Conservation (phyloP, 2,797 vertebrate species). For the Danionella dracula region DNA sequence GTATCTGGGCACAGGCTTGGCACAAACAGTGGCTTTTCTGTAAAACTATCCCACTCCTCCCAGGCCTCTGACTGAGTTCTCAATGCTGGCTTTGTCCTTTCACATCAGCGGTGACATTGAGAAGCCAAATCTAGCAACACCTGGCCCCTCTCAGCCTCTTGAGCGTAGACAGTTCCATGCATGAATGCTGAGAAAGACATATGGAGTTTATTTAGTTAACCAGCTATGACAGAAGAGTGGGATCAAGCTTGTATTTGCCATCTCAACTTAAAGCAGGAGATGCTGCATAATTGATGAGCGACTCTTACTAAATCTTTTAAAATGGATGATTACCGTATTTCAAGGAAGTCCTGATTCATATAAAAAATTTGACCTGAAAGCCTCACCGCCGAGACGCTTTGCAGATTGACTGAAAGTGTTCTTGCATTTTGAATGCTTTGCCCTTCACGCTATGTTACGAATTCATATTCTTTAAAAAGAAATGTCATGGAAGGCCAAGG, state of each 20-base stretch:
- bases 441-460: background rate
- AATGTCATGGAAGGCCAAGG: background rate
- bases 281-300: constrained; percentile 5
- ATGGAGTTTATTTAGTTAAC: constrained; percentile 1
- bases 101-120: constrained; percentile 67
- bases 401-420: background rate
- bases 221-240: background rate
- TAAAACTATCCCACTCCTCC: constrained; percentile 75
- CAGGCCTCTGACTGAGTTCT: constrained; percentile 63
- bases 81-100: constrained; percentile 74
- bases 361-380: background rate
- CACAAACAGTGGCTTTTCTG: constrained; percentile 67
- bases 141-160: constrained; percentile 59
- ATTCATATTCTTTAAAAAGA: background rate
- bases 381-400: background rate
- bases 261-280: background rate
- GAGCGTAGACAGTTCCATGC: constrained; percentile 9
- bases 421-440: background rate
- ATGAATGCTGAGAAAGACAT: constrained; percentile 10
- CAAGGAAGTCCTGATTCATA: background rate
- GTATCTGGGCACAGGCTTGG: constrained; percentile 68
- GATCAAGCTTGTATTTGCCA: background rate
- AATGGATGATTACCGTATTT: constrained; percentile 4
- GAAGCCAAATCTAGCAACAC: constrained; percentile 69
- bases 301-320: background rate